Evolutionary conservation across 2,888 invertebrate species (phyloP).

Genomic region (Electrophaes corylata): DNA sequence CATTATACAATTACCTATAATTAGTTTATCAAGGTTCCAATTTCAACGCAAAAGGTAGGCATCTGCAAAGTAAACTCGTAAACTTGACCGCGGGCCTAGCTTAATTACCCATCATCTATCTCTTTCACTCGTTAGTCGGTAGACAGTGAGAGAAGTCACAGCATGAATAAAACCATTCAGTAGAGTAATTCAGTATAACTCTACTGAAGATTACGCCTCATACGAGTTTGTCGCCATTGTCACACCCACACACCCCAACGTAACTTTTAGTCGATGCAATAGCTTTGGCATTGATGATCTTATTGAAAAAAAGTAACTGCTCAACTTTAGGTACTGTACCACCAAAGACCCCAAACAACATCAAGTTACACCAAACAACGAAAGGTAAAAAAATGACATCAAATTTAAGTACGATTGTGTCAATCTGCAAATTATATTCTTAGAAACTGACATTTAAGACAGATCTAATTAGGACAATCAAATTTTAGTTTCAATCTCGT

Average conservation of each 20-base stretch:
- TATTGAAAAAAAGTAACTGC: no score
- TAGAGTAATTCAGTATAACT: not conserved
- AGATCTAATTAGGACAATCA: no score
- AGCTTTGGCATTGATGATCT: no score
- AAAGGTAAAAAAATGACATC: no score
- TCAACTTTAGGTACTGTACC: no score
- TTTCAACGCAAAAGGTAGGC: constrained; percentile 43
- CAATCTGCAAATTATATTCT: no score
- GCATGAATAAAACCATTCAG: constrained; percentile 3
- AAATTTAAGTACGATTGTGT: no score
- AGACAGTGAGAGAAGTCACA: constrained; percentile 27
- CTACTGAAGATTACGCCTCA: not conserved
- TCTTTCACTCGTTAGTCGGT: constrained; percentile 50
- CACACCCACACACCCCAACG: not conserved
- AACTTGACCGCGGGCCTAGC: constrained; percentile 59
- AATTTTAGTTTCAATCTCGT: no score
- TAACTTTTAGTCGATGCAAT: not conserved
- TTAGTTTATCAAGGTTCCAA: constrained; percentile 47
- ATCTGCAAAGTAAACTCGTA: constrained; percentile 50
- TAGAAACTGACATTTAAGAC: no score
- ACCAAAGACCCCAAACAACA: no score
- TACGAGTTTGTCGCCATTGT: not conserved
- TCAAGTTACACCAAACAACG: no score
- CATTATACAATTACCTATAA: constrained; percentile 53
- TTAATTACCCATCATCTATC: constrained; percentile 59